Base-by-base conservation (phyloP, 2,888 invertebrate genomes). In the Latrodectus hesperus region DNA sequence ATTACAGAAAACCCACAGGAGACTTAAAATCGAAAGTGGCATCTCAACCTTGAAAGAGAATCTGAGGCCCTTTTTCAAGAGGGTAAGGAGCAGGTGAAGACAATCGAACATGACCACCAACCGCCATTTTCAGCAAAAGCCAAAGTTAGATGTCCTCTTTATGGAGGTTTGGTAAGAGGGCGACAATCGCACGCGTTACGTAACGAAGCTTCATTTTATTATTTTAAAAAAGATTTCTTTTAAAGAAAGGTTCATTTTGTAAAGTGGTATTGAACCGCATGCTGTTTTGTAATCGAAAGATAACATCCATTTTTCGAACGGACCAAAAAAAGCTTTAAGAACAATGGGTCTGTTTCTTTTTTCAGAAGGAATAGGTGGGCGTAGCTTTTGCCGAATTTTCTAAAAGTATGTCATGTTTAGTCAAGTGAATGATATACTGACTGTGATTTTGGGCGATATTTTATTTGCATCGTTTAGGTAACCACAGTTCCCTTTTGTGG, bases 1-100 rank as follows among this genome's bases (percentile, higher is more conserved):
- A 73, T 81, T 81, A 64, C 71, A 64, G 17, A 73, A 3, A 74
- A 79, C 84, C 84, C 10, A 78, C 84, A 71, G 76, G 77, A 68
- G 79, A 70, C 71, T 80, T 22, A 80, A 80, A 85, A 85, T 26
- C 60, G 79, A 80, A 85, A 85, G 85, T 80, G 75, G 55, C 38
- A 65, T 70, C 17, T 14, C 38, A 70, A 85, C 75, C 80, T 80
- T 85, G 79, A 70, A 79, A 76, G n/a, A 60, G 60, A 60, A 60
- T n/a, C 60, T 6, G 60, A 60, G 60, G 9, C 60, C 60, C 60
- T n/a, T 16, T 60, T 3, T 60, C 60, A 4, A 16, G 60, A 60
- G 60, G 60, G 60, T 16, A 12, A 60, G 60, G 10, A 60, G 38
- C 60, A 60, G 60, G 60, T 60, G 60, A 60, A 60, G 38, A 60